Evolutionary conservation across 2,113 vertebrate genomes (phyloP).

Genomic region (Poeciliopsis prolifica): DNA sequence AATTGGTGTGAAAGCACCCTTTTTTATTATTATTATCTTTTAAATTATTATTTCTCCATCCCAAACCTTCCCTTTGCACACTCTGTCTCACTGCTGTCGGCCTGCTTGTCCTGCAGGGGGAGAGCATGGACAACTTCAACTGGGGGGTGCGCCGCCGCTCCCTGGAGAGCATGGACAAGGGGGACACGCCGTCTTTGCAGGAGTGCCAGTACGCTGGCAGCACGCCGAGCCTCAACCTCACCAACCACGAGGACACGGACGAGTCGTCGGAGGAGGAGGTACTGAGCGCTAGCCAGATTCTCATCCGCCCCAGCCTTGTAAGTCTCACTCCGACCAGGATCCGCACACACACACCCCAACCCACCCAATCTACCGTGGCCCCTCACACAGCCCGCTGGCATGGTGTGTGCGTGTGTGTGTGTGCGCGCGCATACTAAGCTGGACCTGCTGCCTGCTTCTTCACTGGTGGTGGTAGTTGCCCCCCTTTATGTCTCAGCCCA

Average conservation of each 20-base stretch:
- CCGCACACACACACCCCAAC: neutral
- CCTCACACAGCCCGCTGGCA: conserved; percentile 68
- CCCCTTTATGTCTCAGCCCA: conserved; percentile 41
- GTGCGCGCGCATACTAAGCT: conserved; percentile 52
- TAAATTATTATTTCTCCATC: neutral
- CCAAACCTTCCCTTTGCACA: neutral
- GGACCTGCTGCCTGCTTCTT: conserved; percentile 77
- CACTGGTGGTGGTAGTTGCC: conserved; percentile 71
- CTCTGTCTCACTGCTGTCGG: conserved; percentile 43
- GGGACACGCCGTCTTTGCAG: conserved; percentile 94
- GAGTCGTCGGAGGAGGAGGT: conserved; percentile 99
- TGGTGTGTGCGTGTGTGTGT: conserved; percentile 67
- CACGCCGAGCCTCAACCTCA: conserved; percentile 96
- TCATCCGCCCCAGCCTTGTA: conserved; percentile 92
- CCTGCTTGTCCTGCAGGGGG: conserved; percentile 84
- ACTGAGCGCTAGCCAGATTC: conserved; percentile 95
- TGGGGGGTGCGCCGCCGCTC: conserved; percentile 98
- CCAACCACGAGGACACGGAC: conserved; percentile 97
- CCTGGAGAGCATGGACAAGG: conserved; percentile 98
- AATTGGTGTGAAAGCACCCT: no score
- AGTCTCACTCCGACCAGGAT: conserved; percentile 64
- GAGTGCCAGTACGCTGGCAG: conserved; percentile 94
- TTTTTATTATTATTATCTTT: neutral
- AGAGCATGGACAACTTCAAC: conserved; percentile 99
- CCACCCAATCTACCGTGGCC: conserved; percentile 53